A percentile compares a stretch with the other conserved stretches of the same genome.
Conservation (phyloP, 1,140 invertebrate species). For the Drosophila yakuba region DNA sequence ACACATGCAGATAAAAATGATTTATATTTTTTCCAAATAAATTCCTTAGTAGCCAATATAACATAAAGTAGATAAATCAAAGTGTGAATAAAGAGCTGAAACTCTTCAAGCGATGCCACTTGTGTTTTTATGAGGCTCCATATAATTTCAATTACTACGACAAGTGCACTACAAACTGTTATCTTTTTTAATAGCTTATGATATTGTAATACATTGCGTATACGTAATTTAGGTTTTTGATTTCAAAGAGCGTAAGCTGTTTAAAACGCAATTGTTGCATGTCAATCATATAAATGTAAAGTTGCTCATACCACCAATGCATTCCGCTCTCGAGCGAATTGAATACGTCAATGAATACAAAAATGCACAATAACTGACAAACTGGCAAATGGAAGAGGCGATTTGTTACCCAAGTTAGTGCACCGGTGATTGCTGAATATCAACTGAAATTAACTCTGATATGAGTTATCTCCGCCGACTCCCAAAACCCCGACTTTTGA, state of each 20-base stretch:
- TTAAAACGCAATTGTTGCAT: not conserved
- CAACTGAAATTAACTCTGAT: conserved; percentile 19
- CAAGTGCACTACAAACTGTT: conserved; percentile 35
- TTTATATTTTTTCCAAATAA: conserved; percentile 16
- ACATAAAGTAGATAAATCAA: conserved; percentile 4
- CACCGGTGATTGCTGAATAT: not conserved
- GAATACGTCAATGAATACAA: not conserved
- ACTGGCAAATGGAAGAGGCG: not conserved
- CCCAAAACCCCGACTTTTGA: not conserved
- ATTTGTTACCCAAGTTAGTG: conserved; percentile 4
- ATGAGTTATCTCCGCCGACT: conserved; percentile 1
- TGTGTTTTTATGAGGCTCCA: conserved; percentile 13
- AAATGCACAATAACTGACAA: not conserved
- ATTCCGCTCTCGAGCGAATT: not conserved
- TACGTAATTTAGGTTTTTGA: conserved; percentile 22
- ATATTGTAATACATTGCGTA: conserved; percentile 23
- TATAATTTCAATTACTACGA: conserved; percentile 39
- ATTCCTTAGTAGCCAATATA: conserved; percentile 34
- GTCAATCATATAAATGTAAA: not conserved
- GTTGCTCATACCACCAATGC: not conserved
- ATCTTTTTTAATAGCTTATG: conserved; percentile 1
- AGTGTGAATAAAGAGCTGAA: not conserved
- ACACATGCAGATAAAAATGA: not conserved
- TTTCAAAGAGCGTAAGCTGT: not conserved
- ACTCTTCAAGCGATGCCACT: conserved; percentile 29